phyloP scores from a whole-genome alignment of 2,888 invertebrate species.

The Silvanus unidentatus region DNA sequence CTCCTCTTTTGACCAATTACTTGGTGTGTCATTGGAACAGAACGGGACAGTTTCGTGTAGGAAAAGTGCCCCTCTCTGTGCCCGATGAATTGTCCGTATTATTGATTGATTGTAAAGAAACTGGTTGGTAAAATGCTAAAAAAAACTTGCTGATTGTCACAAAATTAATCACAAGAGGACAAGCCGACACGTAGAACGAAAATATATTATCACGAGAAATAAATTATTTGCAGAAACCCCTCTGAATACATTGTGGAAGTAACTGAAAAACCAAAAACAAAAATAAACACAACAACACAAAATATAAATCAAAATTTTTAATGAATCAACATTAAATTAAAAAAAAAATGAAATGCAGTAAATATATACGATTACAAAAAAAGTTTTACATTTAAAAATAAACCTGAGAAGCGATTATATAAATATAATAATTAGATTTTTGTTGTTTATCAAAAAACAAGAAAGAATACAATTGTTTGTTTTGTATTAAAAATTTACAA shows the following conservation, averaged over 20 bases:
- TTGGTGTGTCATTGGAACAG: too few relatives aligned
- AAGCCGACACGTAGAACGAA: too few relatives aligned
- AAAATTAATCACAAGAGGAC: too few relatives aligned
- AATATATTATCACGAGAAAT: too few relatives aligned
- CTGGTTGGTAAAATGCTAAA: neutral
- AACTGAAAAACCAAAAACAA: constrained; percentile 20
- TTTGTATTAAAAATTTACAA: neutral
- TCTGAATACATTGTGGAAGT: neutral
- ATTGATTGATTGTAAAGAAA: neutral
- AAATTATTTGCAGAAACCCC: constrained; percentile 13
- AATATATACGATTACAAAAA: constrained; percentile 29
- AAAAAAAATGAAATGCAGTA: constrained; percentile 23
- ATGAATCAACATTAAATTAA: constrained; percentile 29
- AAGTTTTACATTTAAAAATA: constrained; percentile 24
- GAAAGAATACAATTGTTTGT: constrained; percentile 7
- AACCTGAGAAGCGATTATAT: constrained; percentile 28
- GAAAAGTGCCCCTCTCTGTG: too few relatives aligned
- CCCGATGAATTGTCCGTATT: too few relatives aligned
- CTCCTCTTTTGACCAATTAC: too few relatives aligned
- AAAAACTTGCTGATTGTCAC: neutral
- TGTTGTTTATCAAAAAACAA: constrained; percentile 18
- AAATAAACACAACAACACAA: constrained; percentile 28
- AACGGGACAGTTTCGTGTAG: too few relatives aligned
- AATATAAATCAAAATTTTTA: constrained; percentile 34
- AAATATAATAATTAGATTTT: constrained; percentile 17